Base-by-base conservation (phyloP, 64 coral and sea anemone species). In the Catalaphyllia jardinei region DNA sequence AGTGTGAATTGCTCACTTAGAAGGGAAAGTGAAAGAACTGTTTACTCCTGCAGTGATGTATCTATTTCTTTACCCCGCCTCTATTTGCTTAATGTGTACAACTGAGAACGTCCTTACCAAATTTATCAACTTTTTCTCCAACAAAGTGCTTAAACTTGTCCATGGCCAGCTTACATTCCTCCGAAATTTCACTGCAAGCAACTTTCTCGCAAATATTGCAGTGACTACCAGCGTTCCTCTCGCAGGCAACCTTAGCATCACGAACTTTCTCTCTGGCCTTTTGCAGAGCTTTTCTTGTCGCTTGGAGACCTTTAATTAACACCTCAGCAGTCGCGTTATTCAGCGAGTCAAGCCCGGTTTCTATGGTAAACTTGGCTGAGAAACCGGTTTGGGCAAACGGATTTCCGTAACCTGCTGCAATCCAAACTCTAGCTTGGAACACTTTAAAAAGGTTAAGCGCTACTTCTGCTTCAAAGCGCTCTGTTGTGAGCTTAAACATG, bases 91-190 rank as follows among this genome's bases (percentile, higher is more conserved):
- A 46, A 8, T 46, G 4, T 46, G 7, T 46, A 46, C 42, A 57
- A 57, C 33, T 11, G 30, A 20, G 4, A 49, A 38, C 15, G 3
- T 35, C 67, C 89, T 89, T 67, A 96, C 94, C 94, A 72, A 92
- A 92, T 3, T 84, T 83, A 54, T 96, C 94, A 15, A 96, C 80
- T 9, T 86, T 86, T 75, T 73, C 38, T 31, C 94, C 94, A 61
- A 96, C 46, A 20, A 86, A 96, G 60, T 96, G 65, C 16, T 96
- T 86, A 54, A 96, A 93, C 3, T 92, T 69, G 42, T 96, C 94
- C 87, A 96, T 71, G 10, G 94, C 87, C 14, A 77, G 72, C 22
- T 60, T 92, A 84, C 94, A 96, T 20, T 89, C 91, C 27, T 84
- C 86, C 9, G 71, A 62, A 2, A 96, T 76, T 39, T 92, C 61